Percentiles rank a stretch among this genome's conserved stretches.
Conservation (phyloP, 2,888 invertebrate genomes). For the Spialia ferax region DNA sequence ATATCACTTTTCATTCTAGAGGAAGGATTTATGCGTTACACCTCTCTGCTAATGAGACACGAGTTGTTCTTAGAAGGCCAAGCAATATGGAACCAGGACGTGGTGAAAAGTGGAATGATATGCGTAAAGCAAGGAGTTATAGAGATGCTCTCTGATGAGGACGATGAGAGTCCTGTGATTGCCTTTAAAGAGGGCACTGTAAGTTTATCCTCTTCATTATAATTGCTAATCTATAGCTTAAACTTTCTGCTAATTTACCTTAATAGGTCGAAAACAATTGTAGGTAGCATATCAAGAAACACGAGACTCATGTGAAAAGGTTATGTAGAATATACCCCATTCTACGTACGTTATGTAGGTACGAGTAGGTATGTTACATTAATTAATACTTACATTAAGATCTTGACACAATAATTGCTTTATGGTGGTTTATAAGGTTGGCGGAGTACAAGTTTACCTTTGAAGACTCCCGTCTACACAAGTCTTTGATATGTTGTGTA, state of each 20-base stretch:
- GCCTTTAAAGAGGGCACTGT: slow-evolving; percentile 81
- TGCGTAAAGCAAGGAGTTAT: slow-evolving; percentile 78
- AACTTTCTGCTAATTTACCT: no score
- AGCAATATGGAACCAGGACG: slow-evolving; percentile 75
- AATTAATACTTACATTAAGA: no score
- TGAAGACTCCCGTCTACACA: background rate
- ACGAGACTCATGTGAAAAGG: no score
- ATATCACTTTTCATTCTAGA: slow-evolving; percentile 50
- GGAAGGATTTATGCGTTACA: slow-evolving; percentile 77
- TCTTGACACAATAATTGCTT: no score
- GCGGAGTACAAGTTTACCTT: background rate
- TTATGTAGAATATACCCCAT: no score
- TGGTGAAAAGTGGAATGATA: slow-evolving; percentile 77
- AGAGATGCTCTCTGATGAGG: slow-evolving; percentile 84
- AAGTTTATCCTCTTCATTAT: background rate
- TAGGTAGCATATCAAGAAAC: no score
- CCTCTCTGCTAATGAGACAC: slow-evolving; percentile 73
- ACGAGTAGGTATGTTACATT: no score
- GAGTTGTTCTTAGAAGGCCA: slow-evolving; percentile 73
- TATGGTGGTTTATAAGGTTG: no score
- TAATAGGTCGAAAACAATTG: no score
- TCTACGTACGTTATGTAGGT: no score
- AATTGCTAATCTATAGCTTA: no score
- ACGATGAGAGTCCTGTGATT: slow-evolving; percentile 84
- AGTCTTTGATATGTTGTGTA: background rate